These are phyloP conservation scores for Notodonta ziczac DNA, from an alignment of 2,888 invertebrate species.

Conservation along the genomic window DNA sequence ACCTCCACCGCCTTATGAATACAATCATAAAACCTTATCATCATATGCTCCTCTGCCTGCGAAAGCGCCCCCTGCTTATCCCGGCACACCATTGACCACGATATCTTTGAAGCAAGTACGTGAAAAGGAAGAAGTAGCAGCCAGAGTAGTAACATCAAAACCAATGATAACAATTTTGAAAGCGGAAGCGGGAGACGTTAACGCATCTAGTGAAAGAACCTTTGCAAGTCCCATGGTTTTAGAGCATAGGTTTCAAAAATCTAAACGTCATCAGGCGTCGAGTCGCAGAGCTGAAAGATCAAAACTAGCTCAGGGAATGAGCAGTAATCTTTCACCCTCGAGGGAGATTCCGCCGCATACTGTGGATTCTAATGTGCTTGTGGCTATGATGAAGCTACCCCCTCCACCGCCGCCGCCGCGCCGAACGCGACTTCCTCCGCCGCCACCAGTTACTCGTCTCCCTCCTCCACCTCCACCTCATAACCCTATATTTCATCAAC, in stretches of 20 bases:
- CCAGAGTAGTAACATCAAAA: constrained; percentile 90
- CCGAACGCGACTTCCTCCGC: constrained; percentile 87
- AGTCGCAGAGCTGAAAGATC: constrained; percentile 87
- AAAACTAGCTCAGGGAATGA: constrained; percentile 81
- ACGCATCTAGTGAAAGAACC: constrained; percentile 84
- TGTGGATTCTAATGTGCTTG: constrained; percentile 80
- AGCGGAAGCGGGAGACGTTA: constrained; percentile 89
- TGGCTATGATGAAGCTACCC: constrained; percentile 86
- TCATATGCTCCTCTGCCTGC: constrained; percentile 59
- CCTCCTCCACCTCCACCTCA: constrained; percentile 91
- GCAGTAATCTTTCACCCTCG: constrained; percentile 75
- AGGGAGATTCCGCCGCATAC: constrained; percentile 68
- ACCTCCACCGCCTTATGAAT: constrained; percentile 90
- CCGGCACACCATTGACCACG: constrained; percentile 62
- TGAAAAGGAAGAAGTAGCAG: constrained; percentile 88
- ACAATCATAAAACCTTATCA: constrained; percentile 84
- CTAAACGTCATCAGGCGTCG: constrained; percentile 77
- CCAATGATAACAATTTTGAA: constrained; percentile 91
- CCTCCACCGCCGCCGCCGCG: constrained; percentile 84
- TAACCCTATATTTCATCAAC: constrained; percentile 94
- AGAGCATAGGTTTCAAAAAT: constrained; percentile 79
- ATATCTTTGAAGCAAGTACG: constrained; percentile 48
- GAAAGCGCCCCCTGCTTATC: constrained; percentile 89
- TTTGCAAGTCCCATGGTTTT: constrained; percentile 80
- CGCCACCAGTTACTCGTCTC: constrained; percentile 86